A percentile compares a stretch with the other conserved stretches of the same genome.
These are phyloP conservation scores for Zaprionus lachaisei DNA, from an alignment of 1,140 invertebrate species.

Conservation along the genomic window DNA sequence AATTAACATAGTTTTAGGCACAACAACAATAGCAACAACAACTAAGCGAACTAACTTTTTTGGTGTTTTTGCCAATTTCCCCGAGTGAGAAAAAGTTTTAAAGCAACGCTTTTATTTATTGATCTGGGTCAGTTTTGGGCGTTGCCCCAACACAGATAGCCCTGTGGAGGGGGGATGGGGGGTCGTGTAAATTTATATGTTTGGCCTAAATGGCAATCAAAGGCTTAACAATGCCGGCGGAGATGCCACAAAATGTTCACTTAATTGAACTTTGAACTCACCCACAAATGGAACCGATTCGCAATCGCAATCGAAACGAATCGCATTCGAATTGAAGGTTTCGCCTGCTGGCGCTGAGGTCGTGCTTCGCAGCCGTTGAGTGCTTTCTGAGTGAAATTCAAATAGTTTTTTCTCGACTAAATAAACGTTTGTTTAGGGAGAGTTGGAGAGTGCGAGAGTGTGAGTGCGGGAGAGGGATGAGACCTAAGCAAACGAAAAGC, in stretches of 20 bases:
- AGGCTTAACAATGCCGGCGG: slow-evolving; percentile 65
- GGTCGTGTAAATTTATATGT: slow-evolving; percentile 67
- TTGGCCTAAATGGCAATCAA: slow-evolving; percentile 73
- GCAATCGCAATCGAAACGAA: slow-evolving; percentile 46
- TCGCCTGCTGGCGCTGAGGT: background rate
- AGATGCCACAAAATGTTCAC: slow-evolving; percentile 58
- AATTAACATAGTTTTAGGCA: slow-evolving; percentile 76
- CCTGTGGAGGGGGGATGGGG: background rate
- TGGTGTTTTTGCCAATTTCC: slow-evolving; percentile 80
- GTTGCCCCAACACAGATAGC: slow-evolving; percentile 12
- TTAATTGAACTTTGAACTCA: slow-evolving; percentile 78
- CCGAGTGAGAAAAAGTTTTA: slow-evolving; percentile 54
- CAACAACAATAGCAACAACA: background rate
- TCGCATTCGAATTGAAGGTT: slow-evolving; percentile 20
- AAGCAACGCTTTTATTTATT: slow-evolving; percentile 72
- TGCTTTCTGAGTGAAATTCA: slow-evolving; percentile 50
- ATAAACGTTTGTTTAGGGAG: slow-evolving; percentile 46
- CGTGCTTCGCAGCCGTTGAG: slow-evolving; percentile 19
- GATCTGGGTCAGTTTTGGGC: slow-evolving; percentile 44
- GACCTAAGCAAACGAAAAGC: slow-evolving; percentile 61
- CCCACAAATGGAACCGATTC: slow-evolving; percentile 18
- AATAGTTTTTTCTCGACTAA: slow-evolving; percentile 54
- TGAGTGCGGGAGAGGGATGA: background rate
- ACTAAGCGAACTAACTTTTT: slow-evolving; percentile 64
- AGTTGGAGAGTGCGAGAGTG: background rate